Base-by-base conservation (phyloP, 2,888 invertebrate species). In the Lamellibrachia columna region DNA sequence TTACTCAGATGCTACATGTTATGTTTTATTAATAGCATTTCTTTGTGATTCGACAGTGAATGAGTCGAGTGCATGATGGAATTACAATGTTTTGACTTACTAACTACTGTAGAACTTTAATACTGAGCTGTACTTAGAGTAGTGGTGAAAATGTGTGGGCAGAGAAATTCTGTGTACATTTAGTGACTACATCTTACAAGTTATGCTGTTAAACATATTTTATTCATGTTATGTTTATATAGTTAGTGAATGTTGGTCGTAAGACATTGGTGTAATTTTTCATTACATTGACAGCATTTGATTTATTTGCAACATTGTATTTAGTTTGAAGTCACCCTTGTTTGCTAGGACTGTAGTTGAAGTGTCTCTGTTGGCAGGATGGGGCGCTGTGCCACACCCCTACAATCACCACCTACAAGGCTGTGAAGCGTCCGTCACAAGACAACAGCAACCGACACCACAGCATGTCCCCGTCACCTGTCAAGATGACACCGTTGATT, bases 331-430 rank as follows among this genome's bases (percentile, higher is more conserved):
- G 22, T 75, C 75, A 22, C 4, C 75, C 75, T 6, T 75, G 75
- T 75, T n/a, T 75, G 22, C 22, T 75, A n/a, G 58, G 2, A 8
- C 75, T 75, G 75, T 75, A 75, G 75, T 22, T n/a, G 3, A 6
- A 22, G 75, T 91, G 91, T 40, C 15, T 3, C 91, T 92, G n/a
- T 53, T 92, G 55, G 7, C 94, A 96, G 96, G 95, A 95, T 92
- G 95, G 95, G 11, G 94, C 94, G 9, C 91, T 96, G 6, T 94
- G 94, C 91, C 94, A 95, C 52, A 94, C 95, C n/a, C 96, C 96
- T 7, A 95, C 95, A 3, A 96, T 96, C 92, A 96, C 96, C 7
- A 96, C 96, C 0, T 96, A 95, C 94, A 95, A 95, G 93, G 95
- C 96, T 0, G 94, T 95, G n/a, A 94, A 94, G 53, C 92, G 93